Evolutionary conservation across 2,888 invertebrate species (phyloP).

Genomic region (Heliconius ethilla): DNA sequence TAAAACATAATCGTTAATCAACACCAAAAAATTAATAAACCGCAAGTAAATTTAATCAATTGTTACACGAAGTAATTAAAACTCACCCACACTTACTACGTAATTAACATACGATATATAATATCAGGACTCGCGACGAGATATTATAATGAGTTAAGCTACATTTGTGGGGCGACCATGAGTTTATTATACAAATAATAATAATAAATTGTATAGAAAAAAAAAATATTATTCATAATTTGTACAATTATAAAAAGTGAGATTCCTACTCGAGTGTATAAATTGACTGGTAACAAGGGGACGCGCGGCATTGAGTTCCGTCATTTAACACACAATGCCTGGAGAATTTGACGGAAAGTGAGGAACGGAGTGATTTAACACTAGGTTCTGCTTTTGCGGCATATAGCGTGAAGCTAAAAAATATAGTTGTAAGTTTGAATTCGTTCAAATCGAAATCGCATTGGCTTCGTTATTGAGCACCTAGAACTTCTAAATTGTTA

Average conservation of each 20-base stretch:
- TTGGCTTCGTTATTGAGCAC: too few relatives aligned
- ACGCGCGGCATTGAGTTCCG: not conserved
- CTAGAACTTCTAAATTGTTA: too few relatives aligned
- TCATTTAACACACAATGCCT: not conserved
- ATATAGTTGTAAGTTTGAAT: too few relatives aligned
- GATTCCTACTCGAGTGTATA: not conserved
- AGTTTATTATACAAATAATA: not conserved
- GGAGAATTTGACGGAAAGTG: not conserved
- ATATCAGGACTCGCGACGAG: slow-evolving; percentile 33
- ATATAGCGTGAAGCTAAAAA: too few relatives aligned
- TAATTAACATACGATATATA: slow-evolving; percentile 44
- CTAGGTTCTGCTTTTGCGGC: too few relatives aligned
- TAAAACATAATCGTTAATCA: slow-evolving; percentile 30
- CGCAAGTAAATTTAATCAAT: slow-evolving; percentile 44
- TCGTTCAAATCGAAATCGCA: too few relatives aligned
- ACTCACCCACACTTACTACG: slow-evolving; percentile 40
- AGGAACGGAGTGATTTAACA: not conserved
- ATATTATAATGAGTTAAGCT: slow-evolving; percentile 25
- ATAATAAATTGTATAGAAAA: not conserved
- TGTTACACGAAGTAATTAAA: slow-evolving; percentile 45
- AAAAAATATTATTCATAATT: too few relatives aligned
- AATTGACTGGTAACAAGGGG: not conserved
- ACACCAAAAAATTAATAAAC: slow-evolving; percentile 43
- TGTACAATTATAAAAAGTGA: too few relatives aligned
- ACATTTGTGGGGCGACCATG: slow-evolving; percentile 21